Conservation (phyloP, 2,797 vertebrate species). For the Hyperoplus immaculatus region DNA sequence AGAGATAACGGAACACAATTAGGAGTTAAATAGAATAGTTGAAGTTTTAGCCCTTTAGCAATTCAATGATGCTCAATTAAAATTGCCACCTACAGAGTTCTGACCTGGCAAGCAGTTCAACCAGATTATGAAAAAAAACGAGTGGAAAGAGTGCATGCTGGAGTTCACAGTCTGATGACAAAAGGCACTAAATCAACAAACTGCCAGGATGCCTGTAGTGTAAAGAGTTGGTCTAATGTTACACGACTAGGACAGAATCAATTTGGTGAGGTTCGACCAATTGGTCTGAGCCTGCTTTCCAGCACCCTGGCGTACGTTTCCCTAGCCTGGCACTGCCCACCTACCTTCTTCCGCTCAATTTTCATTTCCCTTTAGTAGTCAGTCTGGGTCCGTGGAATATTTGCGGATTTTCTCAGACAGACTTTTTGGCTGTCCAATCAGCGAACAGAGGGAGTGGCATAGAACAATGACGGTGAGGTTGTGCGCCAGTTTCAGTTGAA, state of each 20-base stretch:
- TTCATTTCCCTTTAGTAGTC: too few species aligned
- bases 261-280: neutral
- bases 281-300: neutral
- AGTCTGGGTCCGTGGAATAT: too few species aligned
- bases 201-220: neutral
- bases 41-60: neutral
- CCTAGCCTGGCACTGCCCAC: too few species aligned
- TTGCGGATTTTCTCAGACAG: too few species aligned
- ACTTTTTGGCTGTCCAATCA: too few species aligned
- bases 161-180: neutral
- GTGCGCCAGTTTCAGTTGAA: too few species aligned
- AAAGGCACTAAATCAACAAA: neutral
- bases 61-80: neutral
- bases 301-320: neutral
- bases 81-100: neutral
- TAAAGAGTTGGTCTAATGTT: neutral
- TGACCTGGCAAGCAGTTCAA: neutral
- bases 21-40: constrained; percentile 1
- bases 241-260: neutral
- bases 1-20: constrained; percentile 6
- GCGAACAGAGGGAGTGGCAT: too few species aligned
- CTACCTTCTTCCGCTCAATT: too few species aligned
- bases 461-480: too few species aligned
- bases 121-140: neutral
- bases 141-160: neutral